Percentiles rank a stretch among this genome's conserved stretches.
These are phyloP conservation scores for Rissa tridactyla DNA, from an alignment of 2,113 vertebrate genomes.

Conservation along the genomic window DNA sequence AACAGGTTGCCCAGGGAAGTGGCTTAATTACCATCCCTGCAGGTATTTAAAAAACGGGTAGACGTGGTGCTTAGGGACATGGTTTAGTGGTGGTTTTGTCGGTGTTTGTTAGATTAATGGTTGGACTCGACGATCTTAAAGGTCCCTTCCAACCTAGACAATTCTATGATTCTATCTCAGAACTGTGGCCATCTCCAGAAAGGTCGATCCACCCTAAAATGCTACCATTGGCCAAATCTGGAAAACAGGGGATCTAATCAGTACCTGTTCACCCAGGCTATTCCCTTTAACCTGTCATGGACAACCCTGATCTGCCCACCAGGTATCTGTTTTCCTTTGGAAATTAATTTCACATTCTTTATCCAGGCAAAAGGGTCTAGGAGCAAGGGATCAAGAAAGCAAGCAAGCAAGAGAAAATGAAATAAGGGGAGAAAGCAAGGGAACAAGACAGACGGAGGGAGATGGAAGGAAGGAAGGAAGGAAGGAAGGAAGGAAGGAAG, in stretches of 20 bases:
- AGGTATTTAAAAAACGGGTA: background rate
- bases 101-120: background rate
- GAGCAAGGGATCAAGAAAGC: fast-evolving
- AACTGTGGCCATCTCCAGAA: background rate
- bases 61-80: background rate
- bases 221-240: background rate
- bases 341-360: background rate
- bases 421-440: background rate
- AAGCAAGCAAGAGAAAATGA: background rate
- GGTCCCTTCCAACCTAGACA: background rate
- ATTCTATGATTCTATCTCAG: background rate
- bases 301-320: background rate
- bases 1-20: background rate
- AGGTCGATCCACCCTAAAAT: background rate
- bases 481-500: too few species aligned
- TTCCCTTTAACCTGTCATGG: background rate
- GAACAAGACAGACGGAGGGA: background rate
- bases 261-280: background rate
- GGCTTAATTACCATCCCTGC: background rate
- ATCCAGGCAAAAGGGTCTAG: background rate
- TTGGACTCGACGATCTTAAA: background rate
- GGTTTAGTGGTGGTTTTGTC: background rate
- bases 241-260: background rate
- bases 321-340: background rate
- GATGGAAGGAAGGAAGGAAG: background rate